Base-by-base conservation (phyloP, 2,797 vertebrate species). In the Denticeps clupeoides region DNA sequence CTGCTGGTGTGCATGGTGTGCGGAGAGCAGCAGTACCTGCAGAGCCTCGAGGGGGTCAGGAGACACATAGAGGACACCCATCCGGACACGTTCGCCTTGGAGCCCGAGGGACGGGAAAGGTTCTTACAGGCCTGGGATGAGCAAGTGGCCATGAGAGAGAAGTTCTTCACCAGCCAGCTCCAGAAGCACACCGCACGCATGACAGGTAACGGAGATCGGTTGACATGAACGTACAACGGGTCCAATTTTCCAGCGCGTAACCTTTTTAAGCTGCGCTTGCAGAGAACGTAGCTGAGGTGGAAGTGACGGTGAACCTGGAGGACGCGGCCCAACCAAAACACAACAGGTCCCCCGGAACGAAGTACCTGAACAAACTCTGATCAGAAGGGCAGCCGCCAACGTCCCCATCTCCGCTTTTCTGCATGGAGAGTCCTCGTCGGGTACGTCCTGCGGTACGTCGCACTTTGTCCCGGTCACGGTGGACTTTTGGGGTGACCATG, bases 1-100 rank as follows among this genome's bases (percentile, higher is more conserved):
- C 79, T 87, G 57, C 75, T 94, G 71, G 87, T 88, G 74, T 94
- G 91, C 70, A 90, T 90, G 83, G 88, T 89, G 60, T 93, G 91
- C 29, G 86, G 87, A 37, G 80, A 81, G 45, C 81, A 83, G 58
- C 78, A 90, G 69, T 89, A 89, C 69, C 86, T 81, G 12, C 82
- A 89, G 59, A 84, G 80, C 62, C 64, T 84, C 68, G 84, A 85
- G 10, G 85, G 78, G 13, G 87, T 85, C 40, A 74, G 70, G 46
- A 74, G 77, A 31, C 91, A 93, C 70, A 87, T 91, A 21, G 77
- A 90, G 24, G 86, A 89, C 52, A 80, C 79, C 19, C 89, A 93
- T 63, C 88, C 90, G 0, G 71, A 82, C 44, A 90, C 85, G 2
- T 64, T 89, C 18, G 66, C 53, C 49, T 72, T 90, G 67, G 82